Evolutionary conservation across 2,797 vertebrate genomes (phyloP), one percentile per base, ranked within the genome.

Genomic region (Takifugu rubripes): DNA sequence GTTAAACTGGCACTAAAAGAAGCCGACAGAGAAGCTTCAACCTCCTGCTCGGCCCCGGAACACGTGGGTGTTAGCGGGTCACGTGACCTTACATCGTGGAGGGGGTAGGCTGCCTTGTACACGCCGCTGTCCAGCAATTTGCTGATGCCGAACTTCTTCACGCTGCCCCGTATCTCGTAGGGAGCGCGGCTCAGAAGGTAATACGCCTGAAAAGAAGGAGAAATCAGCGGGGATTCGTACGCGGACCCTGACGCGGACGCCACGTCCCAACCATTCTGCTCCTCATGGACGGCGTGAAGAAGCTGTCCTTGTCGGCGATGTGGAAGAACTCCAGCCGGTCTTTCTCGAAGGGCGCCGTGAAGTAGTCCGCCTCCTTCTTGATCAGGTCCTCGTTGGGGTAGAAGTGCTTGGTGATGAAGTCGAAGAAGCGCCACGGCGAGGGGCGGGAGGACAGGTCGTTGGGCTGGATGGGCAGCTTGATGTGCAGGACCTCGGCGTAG

Each of bases 31-130:
- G 6, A 40, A 42, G 49, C n/a, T 7, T 33, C 2, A 12, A 33
- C 33, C 33, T 29, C 33, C 33, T 33, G 5, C 9, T 33, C 11
- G 2, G 5, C 12, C 36, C 5, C 16, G 15, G 16, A n/a, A 44
- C 43, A n/a, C 15, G n/a, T n/a, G 15, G 1, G 16, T n/a, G 6
- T n/a, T n/a, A 21, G 17, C 44, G 0, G 16, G 16, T 21, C 44
- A 40, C 36, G 5, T 40, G 44, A n/a, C 3, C n/a, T 46, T 90
- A 96, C 96, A 1, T 98, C 96, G 55, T 98, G 96, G 50, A 96
- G 91, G 42, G 95, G 94, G 81, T 96, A 97, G 3, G 94, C 95
- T 1, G 93, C 96, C 74, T 95, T 97, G 90, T 97, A 98, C 60
- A 95, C 94, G 1, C 91, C 94, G 40, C 90, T 57, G 55, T 90